Evolutionary conservation across 2,797 vertebrate species (phyloP).

Genomic region (Orestias chungarensis): DNA sequence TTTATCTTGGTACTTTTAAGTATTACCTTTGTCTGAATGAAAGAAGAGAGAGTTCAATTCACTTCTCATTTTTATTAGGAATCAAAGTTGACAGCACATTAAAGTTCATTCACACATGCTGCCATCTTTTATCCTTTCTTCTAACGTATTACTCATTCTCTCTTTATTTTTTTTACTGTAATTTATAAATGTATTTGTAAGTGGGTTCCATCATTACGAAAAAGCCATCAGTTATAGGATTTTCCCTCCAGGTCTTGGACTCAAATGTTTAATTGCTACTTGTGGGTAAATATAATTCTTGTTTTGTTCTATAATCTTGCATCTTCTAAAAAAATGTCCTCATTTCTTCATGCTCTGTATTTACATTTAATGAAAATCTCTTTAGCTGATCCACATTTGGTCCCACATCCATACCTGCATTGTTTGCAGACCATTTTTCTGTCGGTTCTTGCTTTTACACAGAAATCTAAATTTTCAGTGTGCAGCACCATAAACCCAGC

Average conservation of each 20-base stretch:
- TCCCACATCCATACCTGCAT: conserved; percentile 3
- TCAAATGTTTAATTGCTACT: conserved; percentile 11
- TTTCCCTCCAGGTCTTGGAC: conserved; percentile 27
- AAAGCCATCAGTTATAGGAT: conserved; percentile 86
- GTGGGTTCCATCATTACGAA: conserved; percentile 86
- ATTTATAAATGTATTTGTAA: conserved; percentile 86
- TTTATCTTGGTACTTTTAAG: not conserved
- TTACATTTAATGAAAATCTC: conserved; percentile 21
- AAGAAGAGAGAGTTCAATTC: not conserved
- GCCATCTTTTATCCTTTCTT: conserved; percentile 48
- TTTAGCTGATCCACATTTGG: conserved; percentile 13
- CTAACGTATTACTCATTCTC: conserved; percentile 62
- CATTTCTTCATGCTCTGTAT: conserved; percentile 17
- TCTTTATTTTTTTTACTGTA: conserved; percentile 72
- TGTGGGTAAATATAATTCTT: not conserved
- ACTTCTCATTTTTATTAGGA: conserved; percentile 25
- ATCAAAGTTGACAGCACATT: conserved; percentile 36
- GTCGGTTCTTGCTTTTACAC: conserved; percentile 39
- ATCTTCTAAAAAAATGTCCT: conserved; percentile 14
- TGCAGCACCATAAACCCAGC: conserved; percentile 57
- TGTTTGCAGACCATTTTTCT: conserved; percentile 13
- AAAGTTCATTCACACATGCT: conserved; percentile 36
- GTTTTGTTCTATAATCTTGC: conserved; percentile 21
- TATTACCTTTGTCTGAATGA: not conserved
- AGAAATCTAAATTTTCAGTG: conserved; percentile 50